phyloP scores from a whole-genome alignment of 2,113 vertebrate genomes.

The Hiodon alosoides region DNA sequence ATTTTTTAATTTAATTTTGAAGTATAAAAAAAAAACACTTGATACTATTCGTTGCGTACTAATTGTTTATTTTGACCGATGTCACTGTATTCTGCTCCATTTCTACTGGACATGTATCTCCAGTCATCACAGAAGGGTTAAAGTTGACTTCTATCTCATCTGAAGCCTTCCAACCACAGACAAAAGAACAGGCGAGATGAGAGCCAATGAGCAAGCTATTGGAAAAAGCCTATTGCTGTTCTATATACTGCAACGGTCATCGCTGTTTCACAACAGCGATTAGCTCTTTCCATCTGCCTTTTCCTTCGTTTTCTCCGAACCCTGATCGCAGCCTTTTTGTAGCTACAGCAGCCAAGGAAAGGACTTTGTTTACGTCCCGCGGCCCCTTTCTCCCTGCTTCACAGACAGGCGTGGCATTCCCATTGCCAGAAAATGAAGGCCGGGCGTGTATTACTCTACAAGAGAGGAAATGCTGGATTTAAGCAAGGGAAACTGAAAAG shows the following conservation, averaged over 20 bases:
- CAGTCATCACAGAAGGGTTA: constrained; percentile 45
- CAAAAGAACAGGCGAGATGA: constrained; percentile 24
- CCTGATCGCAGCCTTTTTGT: constrained; percentile 66
- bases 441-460: constrained; percentile 21
- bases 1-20: neutral
- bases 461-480: neutral
- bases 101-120: constrained; percentile 52
- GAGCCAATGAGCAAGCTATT: constrained; percentile 32
- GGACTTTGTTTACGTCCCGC: constrained; percentile 63
- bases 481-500: neutral
- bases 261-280: constrained; percentile 72
- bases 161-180: constrained; percentile 48
- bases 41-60: neutral
- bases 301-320: constrained; percentile 50
- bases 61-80: neutral
- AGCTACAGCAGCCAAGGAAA: constrained; percentile 61
- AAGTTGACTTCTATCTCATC: constrained; percentile 41
- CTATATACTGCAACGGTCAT: constrained; percentile 65
- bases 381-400: constrained; percentile 45
- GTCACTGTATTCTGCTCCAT: constrained; percentile 38
- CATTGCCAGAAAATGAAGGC: constrained; percentile 29
- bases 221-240: constrained; percentile 51
- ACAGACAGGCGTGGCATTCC: constrained; percentile 57
- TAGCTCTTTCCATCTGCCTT: constrained; percentile 67
- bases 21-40: neutral